phyloP scores from a whole-genome alignment of 2,888 invertebrate species.

The Zygogramma bicolorata region DNA sequence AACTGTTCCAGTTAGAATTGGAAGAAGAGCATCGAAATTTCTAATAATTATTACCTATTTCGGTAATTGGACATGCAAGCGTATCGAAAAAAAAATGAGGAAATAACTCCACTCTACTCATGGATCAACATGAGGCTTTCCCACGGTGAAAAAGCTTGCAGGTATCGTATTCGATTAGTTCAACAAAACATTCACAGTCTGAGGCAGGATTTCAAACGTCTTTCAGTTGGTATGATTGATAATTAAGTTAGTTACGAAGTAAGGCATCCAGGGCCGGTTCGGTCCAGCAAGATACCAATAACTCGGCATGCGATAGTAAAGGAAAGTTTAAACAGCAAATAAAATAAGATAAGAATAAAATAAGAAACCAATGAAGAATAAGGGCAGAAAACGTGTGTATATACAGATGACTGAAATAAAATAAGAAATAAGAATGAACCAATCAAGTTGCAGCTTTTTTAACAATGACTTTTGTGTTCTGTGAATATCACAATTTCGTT shows the following conservation, averaged over 20 bases:
- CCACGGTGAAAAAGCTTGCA: constrained; percentile 32
- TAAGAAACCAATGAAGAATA: no score
- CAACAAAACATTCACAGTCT: not conserved
- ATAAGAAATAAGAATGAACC: no score
- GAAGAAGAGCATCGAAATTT: not conserved
- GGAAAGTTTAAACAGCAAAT: no score
- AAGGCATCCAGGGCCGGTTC: not conserved
- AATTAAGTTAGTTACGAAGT: constrained; percentile 8
- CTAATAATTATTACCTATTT: constrained; percentile 4
- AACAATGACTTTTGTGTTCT: no score
- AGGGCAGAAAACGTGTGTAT: no score
- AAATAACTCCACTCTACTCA: not conserved
- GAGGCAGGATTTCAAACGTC: not conserved
- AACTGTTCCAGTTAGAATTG: not conserved
- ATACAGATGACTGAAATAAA: no score
- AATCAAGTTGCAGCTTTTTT: no score
- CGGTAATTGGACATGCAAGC: constrained; percentile 8
- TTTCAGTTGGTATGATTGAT: constrained; percentile 11
- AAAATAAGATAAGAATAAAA: no score
- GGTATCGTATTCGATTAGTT: constrained; percentile 11
- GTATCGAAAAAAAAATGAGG: not conserved
- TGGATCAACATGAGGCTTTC: constrained; percentile 28
- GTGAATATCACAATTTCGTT: no score
- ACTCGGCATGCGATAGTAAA: no score
- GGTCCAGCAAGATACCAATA: no score